Base-by-base conservation (phyloP, 1,140 invertebrate genomes). In the Apis dorsata region DNA sequence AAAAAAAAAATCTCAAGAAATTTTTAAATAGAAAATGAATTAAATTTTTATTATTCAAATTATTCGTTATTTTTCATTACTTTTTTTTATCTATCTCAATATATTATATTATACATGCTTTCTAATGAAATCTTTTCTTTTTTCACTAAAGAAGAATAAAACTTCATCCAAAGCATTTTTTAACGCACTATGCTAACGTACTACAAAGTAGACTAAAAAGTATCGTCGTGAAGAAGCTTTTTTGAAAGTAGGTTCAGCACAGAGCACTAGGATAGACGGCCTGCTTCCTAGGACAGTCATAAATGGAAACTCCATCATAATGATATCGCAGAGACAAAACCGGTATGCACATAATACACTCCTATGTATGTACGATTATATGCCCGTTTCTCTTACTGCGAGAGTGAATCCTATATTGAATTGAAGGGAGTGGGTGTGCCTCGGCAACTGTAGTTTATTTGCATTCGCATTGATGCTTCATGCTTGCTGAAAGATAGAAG, bases 271-370 rank as follows among this genome's bases (percentile, higher is more conserved):
- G 62, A 65, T 77, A 77, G 55, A n/a, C 53, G 34, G 17, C n/a
- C 34, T 72, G 79, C 71, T 84, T 81, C 62, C 66, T 79, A 57
- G 65, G 49, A 44, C 53, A 76, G 55, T 87, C 76, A 79, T 69
- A 87, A 82, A 87, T 85, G 79, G 77, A 83, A 87, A 85, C 72
- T 84, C 71, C 72, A 21, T 70, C 57, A 78, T 83, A 87, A 87
- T 87, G 84, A 76, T 83, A 72, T 87, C 75, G 83, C 73, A 13
- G 70, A 75, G 85, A 87, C 85, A 85, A 87, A 85, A 85, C 85
- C 53, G 55, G 44, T 65, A 15, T 72, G 49, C 69, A 74, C 59
- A 75, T 81, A 81, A 75, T 66, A 66, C 79, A 75, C 53, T 34
- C 79, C 71, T 81, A 55, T 81, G 62, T 81, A 62, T 57, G 51